Conservation (phyloP, 2,888 invertebrate genomes). For the Eupithecia vulgata region DNA sequence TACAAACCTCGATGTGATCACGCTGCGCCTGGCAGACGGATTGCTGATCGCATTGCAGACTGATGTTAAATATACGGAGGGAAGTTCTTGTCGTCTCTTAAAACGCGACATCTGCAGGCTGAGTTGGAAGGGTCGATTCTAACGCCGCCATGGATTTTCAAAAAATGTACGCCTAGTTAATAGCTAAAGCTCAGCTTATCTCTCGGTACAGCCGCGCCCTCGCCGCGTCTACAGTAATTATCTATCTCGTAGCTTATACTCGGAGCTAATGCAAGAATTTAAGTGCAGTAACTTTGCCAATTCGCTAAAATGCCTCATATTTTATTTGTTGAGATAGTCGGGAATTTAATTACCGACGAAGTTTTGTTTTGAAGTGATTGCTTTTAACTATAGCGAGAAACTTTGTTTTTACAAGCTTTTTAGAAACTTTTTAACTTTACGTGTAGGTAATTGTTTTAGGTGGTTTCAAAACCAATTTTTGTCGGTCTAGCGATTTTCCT, state of each 20-base stretch:
- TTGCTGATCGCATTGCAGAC: not conserved
- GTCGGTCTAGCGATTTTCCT: not conserved
- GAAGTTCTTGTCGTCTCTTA: not conserved
- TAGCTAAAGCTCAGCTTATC: not conserved
- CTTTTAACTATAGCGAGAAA: not conserved
- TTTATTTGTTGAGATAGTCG: slow-evolving; percentile 4
- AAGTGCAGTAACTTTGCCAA: slow-evolving; percentile 25
- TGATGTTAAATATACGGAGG: not conserved
- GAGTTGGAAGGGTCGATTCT: not conserved
- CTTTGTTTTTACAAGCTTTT: not conserved
- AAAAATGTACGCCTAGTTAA: not conserved
- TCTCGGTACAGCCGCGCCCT: not conserved
- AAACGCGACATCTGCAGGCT: too few relatives aligned
- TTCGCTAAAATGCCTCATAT: slow-evolving; percentile 24
- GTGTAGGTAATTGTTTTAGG: not conserved
- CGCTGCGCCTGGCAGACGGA: not conserved
- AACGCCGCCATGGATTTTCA: not conserved
- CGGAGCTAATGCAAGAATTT: slow-evolving; percentile 24
- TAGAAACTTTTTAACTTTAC: not conserved
- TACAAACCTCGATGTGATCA: too few relatives aligned
- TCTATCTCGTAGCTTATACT: slow-evolving; percentile 18
- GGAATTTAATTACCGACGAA: slow-evolving; percentile 4
- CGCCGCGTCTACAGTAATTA: slow-evolving; percentile 25
- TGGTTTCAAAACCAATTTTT: not conserved
- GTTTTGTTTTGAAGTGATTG: slow-evolving; percentile 13